Conservation (phyloP, 23 tunicate species). For the Styela plicata region DNA sequence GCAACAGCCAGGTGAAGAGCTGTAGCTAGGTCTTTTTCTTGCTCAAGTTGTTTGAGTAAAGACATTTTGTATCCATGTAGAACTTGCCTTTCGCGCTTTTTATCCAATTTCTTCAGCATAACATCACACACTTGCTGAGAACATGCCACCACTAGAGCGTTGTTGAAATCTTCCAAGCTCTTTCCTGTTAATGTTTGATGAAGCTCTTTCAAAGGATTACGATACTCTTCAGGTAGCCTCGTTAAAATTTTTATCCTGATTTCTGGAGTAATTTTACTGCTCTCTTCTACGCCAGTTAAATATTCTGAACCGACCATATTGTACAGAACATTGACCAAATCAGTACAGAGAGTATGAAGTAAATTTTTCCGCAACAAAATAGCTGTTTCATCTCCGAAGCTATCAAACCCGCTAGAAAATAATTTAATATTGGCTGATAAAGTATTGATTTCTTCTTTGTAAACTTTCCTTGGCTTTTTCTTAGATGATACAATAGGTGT, state of each 20-base stretch:
- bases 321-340: constrained; percentile 42
- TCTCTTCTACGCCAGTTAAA: constrained; percentile 34
- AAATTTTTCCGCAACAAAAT: constrained; percentile 39
- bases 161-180: constrained; percentile 39
- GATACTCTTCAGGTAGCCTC: constrained; percentile 42
- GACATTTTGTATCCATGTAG: constrained; percentile 76
- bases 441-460: constrained; percentile 61
- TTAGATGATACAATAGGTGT: not conserved
- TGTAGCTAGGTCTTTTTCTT: constrained; percentile 45
- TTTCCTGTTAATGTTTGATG: constrained; percentile 36
- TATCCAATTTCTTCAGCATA: constrained; percentile 51
- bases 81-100: constrained; percentile 74
- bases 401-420: constrained; percentile 30
- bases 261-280: constrained; percentile 37
- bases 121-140: constrained; percentile 46
- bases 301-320: constrained; percentile 44
- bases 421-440: constrained; percentile 47
- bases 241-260: constrained; percentile 53
- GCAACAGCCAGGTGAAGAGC: constrained; percentile 50
- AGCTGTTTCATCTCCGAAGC: constrained; percentile 36
- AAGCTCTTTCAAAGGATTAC: constrained; percentile 44
- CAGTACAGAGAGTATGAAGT: constrained; percentile 48
- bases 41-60: constrained; percentile 48
- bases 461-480: constrained; percentile 41
- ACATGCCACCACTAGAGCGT: constrained; percentile 31